phyloP scores from a whole-genome alignment of 2,888 invertebrate genomes.

The Phortica okadai region DNA sequence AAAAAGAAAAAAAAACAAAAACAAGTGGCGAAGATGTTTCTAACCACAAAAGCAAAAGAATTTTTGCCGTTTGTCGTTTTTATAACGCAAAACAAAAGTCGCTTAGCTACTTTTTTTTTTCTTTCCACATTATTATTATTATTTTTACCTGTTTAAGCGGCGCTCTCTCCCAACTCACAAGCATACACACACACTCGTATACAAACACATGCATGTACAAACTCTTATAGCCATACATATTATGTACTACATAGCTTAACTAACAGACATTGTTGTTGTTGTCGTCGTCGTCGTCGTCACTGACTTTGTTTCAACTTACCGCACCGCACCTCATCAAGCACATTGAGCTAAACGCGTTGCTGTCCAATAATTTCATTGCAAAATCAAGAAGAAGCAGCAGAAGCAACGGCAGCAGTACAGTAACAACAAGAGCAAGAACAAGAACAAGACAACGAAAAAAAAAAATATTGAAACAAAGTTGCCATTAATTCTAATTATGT shows the following conservation, averaged over 20 bases:
- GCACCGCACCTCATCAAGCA: conserved; percentile 37
- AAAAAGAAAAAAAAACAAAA: conserved; percentile 5
- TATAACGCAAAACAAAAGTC: conserved; percentile 1
- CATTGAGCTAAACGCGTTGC: neutral
- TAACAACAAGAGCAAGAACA: neutral
- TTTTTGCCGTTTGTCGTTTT: neutral
- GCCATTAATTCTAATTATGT: conserved; percentile 20
- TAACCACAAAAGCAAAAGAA: neutral
- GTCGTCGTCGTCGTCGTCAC: too few species aligned
- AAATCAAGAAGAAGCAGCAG: neutral
- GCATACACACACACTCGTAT: conserved; percentile 25
- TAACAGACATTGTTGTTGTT: conserved; percentile 29
- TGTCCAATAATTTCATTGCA: neutral
- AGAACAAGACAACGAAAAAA: conserved; percentile 21
- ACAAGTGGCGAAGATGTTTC: neutral
- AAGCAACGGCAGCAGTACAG: neutral
- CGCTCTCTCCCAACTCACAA: conserved; percentile 2
- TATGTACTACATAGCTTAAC: neutral
- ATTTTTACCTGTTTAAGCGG: neutral
- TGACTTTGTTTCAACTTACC: too few species aligned
- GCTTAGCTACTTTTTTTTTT: neutral
- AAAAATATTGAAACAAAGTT: conserved; percentile 26
- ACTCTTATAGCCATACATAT: too few species aligned
- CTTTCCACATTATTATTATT: neutral
- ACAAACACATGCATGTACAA: too few species aligned